Conservation (phyloP, 2,797 vertebrate genomes). For the Danio choprae region DNA sequence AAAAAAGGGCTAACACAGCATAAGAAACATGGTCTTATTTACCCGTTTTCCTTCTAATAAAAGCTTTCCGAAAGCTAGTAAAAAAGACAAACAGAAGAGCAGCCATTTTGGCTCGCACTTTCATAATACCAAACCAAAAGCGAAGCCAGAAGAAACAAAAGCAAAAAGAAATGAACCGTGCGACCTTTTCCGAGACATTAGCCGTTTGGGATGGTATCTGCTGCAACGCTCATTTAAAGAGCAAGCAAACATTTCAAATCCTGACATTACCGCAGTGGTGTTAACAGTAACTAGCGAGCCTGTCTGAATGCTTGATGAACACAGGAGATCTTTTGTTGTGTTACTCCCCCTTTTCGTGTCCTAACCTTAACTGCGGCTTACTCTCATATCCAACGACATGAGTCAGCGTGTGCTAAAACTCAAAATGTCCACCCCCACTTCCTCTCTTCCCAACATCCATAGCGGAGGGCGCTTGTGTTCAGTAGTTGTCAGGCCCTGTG, state of each 20-base stretch:
- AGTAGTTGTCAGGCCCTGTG: conserved; percentile 71
- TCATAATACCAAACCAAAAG: conserved; percentile 28
- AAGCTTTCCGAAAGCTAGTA: conserved; percentile 20
- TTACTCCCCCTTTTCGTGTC: conserved; percentile 20
- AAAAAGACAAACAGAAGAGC: conserved; percentile 25
- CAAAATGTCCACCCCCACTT: conserved; percentile 55
- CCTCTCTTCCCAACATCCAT: conserved; percentile 16
- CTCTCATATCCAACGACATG: conserved; percentile 33
- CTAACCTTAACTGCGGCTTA: conserved; percentile 38
- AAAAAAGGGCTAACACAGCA: conserved; percentile 16
- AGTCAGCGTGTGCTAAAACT: conserved; percentile 32
- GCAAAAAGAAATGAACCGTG: conserved; percentile 15
- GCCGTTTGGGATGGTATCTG: conserved; percentile 17
- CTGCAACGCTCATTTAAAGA: conserved; percentile 24
- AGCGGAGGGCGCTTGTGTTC: conserved; percentile 56
- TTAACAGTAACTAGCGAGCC: not conserved
- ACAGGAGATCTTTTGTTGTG: not conserved
- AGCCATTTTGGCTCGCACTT: conserved; percentile 1
- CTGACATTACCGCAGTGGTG: not conserved
- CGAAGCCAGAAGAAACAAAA: conserved; percentile 36
- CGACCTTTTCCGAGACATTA: conserved; percentile 42
- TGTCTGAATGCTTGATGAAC: conserved; percentile 13
- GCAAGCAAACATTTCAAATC: conserved; percentile 51
- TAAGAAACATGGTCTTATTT: conserved; percentile 10
- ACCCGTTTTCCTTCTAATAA: conserved; percentile 29